Evolutionary conservation across 2,797 vertebrate genomes (phyloP).

Genomic region (Enteromius trimaculatus): DNA sequence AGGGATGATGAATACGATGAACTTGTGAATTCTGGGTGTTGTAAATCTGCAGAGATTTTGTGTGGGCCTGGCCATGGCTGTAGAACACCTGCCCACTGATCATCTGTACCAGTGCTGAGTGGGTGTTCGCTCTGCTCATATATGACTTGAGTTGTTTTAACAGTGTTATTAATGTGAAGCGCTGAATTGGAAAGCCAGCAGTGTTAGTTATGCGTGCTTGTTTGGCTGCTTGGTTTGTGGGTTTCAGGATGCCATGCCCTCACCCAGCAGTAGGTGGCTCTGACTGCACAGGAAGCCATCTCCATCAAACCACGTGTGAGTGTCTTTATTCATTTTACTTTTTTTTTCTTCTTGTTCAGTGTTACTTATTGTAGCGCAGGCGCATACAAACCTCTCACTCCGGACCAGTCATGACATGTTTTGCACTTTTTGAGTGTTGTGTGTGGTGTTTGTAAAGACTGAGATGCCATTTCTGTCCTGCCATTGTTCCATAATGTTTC

Average conservation of each 20-base stretch:
- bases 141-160: slow-evolving; percentile 22
- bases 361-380: slow-evolving; percentile 51
- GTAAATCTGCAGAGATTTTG: slow-evolving; percentile 6
- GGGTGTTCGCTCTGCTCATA: slow-evolving; percentile 7
- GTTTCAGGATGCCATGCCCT: slow-evolving; percentile 8
- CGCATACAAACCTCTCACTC: slow-evolving; percentile 46
- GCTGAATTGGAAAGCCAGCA: neutral
- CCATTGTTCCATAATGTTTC: neutral
- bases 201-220: neutral
- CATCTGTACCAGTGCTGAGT: neutral
- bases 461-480: slow-evolving; percentile 28
- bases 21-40: neutral
- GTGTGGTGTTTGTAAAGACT: slow-evolving; percentile 18
- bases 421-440: slow-evolving; percentile 51
- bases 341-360: neutral
- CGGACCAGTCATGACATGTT: slow-evolving; percentile 33
- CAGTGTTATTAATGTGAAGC: slow-evolving; percentile 47
- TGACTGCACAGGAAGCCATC: neutral
- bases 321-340: neutral
- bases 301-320: neutral
- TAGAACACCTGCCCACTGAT: slow-evolving; percentile 3
- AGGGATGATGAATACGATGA: neutral
- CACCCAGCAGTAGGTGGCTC: slow-evolving; percentile 32
- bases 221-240: neutral
- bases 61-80: slow-evolving; percentile 4